Evolutionary conservation across 2,797 vertebrate genomes (phyloP).

Genomic region (Myotis findleyi): DNA sequence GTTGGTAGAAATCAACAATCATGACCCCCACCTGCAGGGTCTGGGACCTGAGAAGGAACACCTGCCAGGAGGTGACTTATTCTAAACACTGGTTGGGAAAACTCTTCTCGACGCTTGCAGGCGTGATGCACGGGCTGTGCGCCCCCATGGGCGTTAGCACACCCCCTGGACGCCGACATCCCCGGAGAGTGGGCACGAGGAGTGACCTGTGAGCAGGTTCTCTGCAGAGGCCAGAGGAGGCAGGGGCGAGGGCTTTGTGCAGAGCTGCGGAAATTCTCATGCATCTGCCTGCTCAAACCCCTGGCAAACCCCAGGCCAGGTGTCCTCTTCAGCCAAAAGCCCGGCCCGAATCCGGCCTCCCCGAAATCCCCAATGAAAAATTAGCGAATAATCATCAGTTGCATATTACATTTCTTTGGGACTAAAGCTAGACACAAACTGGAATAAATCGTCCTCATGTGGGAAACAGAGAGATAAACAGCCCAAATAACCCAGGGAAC

Average conservation of each 20-base stretch:
- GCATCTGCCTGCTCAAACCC: no score
- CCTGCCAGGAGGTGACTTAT: background rate
- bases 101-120: background rate
- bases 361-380: background rate
- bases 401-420: background rate
- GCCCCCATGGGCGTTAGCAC: no score
- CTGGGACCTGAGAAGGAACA: background rate
- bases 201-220: background rate
- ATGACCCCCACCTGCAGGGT: background rate
- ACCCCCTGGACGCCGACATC: no score
- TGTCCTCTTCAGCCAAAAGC: rapidly evolving
- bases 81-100: background rate
- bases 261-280: background rate
- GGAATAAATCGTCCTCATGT: background rate
- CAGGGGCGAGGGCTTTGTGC: rapidly evolving
- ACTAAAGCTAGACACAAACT: background rate
- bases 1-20: background rate
- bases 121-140: background rate
- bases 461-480: background rate
- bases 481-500: background rate
- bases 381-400: background rate
- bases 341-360: background rate
- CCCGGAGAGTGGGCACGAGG: background rate
- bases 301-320: background rate
- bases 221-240: background rate